Conservation (phyloP, 2,797 vertebrate species). For the Liparis tanakae region DNA sequence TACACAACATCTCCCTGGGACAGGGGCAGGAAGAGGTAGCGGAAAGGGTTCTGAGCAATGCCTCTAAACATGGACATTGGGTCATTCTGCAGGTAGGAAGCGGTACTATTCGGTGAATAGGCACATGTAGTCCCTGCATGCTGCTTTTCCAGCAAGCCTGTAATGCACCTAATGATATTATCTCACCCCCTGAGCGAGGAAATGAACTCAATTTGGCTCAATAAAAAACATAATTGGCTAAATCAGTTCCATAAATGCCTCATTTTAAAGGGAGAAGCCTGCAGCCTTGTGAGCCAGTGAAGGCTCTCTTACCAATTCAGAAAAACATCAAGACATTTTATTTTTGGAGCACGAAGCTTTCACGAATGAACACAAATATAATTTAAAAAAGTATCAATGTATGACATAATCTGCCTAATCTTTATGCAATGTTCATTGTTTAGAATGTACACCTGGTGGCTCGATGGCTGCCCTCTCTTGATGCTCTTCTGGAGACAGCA, state of each 20-base stretch:
- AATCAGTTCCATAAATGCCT: conserved; percentile 68
- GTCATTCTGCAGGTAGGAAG: conserved; percentile 85
- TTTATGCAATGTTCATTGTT: conserved; percentile 5
- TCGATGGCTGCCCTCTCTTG: conserved; percentile 84
- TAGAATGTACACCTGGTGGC: conserved; percentile 87
- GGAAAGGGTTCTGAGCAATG: conserved; percentile 77
- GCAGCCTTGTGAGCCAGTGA: conserved; percentile 32
- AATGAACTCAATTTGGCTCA: conserved; percentile 81
- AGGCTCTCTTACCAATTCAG: conserved; percentile 10
- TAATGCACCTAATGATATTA: conserved; percentile 69
- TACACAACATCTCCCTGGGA: conserved; percentile 87
- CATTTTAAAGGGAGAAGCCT: conserved; percentile 40
- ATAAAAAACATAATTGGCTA: conserved; percentile 77
- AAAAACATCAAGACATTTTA: background rate
- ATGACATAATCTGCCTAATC: background rate
- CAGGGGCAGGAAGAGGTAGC: conserved; percentile 87
- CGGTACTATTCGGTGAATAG: conserved; percentile 7
- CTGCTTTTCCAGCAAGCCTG: conserved; percentile 39
- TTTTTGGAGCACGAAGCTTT: background rate
- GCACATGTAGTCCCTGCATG: conserved; percentile 16
- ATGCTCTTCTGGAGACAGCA: conserved; percentile 81
- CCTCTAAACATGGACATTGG: conserved; percentile 83
- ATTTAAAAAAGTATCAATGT: background rate
- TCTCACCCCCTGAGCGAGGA: conserved; percentile 56
- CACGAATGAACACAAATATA: background rate